A percentile compares a stretch with the other conserved stretches of the same genome.
These are phyloP conservation scores for Craniophora ligustri DNA, from an alignment of 2,888 invertebrate species.

Conservation along the genomic window DNA sequence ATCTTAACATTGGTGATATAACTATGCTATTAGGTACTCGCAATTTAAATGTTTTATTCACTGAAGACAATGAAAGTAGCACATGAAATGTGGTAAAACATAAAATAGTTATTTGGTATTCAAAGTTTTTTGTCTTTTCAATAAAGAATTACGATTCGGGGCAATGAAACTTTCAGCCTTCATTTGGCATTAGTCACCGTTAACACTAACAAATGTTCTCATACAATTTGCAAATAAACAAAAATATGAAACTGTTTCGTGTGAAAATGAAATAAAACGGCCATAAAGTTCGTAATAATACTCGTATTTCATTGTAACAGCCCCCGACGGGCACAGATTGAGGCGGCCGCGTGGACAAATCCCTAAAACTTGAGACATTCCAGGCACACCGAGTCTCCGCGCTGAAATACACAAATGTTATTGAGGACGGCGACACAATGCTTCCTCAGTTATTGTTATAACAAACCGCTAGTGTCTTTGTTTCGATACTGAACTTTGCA, in stretches of 20 bases:
- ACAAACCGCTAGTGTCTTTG: conserved; percentile 14
- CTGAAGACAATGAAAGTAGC: no score
- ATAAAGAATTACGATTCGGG: background rate
- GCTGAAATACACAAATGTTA: conserved; percentile 35
- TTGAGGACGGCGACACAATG: conserved; percentile 21
- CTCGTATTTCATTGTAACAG: conserved; percentile 69
- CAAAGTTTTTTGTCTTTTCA: no score
- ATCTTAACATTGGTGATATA: no score
- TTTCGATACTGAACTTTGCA: conserved; percentile 18
- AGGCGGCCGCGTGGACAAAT: conserved; percentile 62
- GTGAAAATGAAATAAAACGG: conserved; percentile 68
- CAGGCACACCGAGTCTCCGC: conserved; percentile 3
- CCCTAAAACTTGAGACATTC: conserved; percentile 50
- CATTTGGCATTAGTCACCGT: conserved; percentile 22
- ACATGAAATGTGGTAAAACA: no score
- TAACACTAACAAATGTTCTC: conserved; percentile 44
- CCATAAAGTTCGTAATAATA: conserved; percentile 70
- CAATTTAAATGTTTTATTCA: no score
- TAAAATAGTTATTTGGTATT: no score
- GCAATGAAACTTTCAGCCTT: conserved; percentile 3
- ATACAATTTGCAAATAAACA: conserved; percentile 56
- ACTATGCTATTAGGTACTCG: no score
- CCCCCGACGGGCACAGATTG: conserved; percentile 59
- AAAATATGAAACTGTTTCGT: conserved; percentile 57
- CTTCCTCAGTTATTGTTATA: conserved; percentile 17